Evolutionary conservation across 2,888 invertebrate species (phyloP), one percentile per base, ranked within the genome.

Genomic region (Phalangium opilio): DNA sequence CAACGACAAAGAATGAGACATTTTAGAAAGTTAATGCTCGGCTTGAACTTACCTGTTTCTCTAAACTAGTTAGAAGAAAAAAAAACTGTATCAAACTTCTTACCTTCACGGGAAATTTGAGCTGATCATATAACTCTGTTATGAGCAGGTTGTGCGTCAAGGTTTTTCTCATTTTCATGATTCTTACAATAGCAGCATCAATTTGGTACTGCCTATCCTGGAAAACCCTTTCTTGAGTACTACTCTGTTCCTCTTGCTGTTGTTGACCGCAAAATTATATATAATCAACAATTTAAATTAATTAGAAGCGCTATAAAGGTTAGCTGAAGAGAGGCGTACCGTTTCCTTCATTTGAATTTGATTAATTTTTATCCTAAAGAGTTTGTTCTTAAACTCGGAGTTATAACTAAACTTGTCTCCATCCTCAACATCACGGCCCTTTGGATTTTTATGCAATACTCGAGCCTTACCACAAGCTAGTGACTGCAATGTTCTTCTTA

Each of bases 321-420:
- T n/a, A n/a, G n/a, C n/a, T n/a, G n/a, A n/a, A n/a, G n/a, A n/a
- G n/a, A n/a, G n/a, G 8, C 35, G 8, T 65, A 95, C 95, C 64
- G 96, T 96, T 75, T 98, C 98, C 68, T 96, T 96, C 87, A 98
- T 89, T 72, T 98, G 96, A 63, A 98, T 95, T 74, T 98, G 96
- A 73, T 96, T 96, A 63, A 98, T 96, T 73, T 95, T 93, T 67
- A 98, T 96, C 61, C 96, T 77, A 75, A 85, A 96, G 57, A 96
- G 75, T 69, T 91, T 93, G 71, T 96, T 93, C 60, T 81, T 83
- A 71, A 98, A 96, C 57, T 90, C 90, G 12, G 73, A 75, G 69
- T 95, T 91, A 69, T 90, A 93, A 55, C 76, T 70, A 70, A 98
- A 96, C 66, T 76, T 76, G 72, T 96, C 95, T 1, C 75, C 73